A percentile compares a stretch with the other conserved stretches of the same genome.
Conservation (phyloP, 2,888 invertebrate genomes). For the Anthophora plumipes region DNA sequence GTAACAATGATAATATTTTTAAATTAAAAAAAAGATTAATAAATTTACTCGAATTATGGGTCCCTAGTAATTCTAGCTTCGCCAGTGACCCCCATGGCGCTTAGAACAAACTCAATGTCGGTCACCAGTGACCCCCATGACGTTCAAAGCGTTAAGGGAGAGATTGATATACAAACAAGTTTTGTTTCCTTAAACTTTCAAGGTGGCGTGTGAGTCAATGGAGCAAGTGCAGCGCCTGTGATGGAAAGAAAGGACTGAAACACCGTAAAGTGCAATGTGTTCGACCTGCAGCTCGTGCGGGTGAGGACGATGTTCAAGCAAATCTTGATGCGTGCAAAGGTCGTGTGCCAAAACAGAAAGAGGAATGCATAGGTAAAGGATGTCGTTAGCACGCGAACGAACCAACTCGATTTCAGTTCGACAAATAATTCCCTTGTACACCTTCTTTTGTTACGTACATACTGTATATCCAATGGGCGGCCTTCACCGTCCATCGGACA, state of each 20-base stretch:
- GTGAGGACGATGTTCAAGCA: conserved; percentile 84
- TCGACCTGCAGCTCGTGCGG: conserved; percentile 82
- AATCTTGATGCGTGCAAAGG: conserved; percentile 76
- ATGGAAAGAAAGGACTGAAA: conserved; percentile 84
- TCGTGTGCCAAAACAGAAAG: conserved; percentile 72
- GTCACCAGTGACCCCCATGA: too few relatives aligned
- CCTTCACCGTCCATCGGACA: neutral
- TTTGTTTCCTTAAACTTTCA: conserved; percentile 4
- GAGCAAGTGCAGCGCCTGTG: conserved; percentile 87
- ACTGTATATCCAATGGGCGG: neutral
- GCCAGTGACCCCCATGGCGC: too few relatives aligned
- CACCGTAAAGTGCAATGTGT: conserved; percentile 85
- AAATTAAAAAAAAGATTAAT: too few relatives aligned
- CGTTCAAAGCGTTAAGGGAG: too few relatives aligned
- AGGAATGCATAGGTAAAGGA: conserved; percentile 70
- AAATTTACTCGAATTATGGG: too few relatives aligned
- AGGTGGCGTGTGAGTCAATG: conserved; percentile 89
- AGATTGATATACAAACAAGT: too few relatives aligned
- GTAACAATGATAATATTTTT: too few relatives aligned
- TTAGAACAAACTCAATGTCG: too few relatives aligned
- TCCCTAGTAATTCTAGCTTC: too few relatives aligned
- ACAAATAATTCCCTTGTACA: neutral
- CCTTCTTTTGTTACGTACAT: neutral
- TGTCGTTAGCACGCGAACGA: neutral
- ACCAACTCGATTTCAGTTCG: neutral